phyloP scores from a whole-genome alignment of 2,888 invertebrate species.

The Dione juno region DNA sequence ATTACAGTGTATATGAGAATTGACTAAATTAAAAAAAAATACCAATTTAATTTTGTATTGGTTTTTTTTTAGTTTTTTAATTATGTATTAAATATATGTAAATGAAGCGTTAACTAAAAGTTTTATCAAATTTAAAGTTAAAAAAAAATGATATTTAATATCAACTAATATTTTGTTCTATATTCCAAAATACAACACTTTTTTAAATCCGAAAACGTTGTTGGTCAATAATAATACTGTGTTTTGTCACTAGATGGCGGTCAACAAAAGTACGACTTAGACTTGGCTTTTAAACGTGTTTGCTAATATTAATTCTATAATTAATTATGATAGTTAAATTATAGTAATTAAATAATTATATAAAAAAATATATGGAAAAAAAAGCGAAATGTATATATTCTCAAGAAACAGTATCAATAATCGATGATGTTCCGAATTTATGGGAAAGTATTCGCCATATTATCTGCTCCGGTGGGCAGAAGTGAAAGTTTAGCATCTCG shows the following conservation, averaged over 20 bases:
- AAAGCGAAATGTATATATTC: conserved; percentile 7
- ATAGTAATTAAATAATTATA: neutral
- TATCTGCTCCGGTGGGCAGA: conserved; percentile 51
- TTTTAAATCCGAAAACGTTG: neutral
- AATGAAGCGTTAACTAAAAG: too few relatives aligned
- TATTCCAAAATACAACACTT: neutral
- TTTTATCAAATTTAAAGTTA: too few relatives aligned
- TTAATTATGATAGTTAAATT: neutral
- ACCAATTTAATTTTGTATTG: too few relatives aligned
- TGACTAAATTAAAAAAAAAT: too few relatives aligned
- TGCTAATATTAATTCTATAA: neutral
- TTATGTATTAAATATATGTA: too few relatives aligned
- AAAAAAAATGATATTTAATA: neutral
- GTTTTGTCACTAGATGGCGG: conserved; percentile 17
- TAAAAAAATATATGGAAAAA: neutral
- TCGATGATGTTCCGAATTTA: conserved; percentile 54
- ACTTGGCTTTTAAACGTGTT: neutral
- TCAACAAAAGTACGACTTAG: neutral
- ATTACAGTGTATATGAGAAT: too few relatives aligned
- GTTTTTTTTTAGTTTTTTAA: too few relatives aligned
- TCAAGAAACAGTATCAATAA: conserved; percentile 32
- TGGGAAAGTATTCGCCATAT: conserved; percentile 58
- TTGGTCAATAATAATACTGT: neutral
- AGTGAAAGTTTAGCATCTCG: conserved; percentile 50
- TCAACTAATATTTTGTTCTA: neutral